phyloP scores from a whole-genome alignment of 2,113 vertebrate genomes.

The Phrynocephalus versicolor region DNA sequence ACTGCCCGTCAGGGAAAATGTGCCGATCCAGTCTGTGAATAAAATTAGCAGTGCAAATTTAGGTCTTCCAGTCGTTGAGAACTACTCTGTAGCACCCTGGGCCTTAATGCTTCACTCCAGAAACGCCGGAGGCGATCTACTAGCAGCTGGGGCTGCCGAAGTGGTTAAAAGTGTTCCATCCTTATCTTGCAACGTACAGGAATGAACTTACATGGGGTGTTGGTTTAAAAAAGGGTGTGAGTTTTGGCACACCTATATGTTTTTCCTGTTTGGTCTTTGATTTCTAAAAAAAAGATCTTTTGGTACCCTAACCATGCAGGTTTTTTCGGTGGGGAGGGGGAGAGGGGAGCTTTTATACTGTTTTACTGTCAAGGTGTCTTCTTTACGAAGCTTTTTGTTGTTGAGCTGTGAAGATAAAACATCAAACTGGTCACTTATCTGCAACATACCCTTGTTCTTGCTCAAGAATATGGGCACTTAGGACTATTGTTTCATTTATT shows the following conservation, averaged over 20 bases:
- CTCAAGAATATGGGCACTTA: not conserved
- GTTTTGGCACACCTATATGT: too few relatives aligned
- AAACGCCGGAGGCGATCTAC: not conserved
- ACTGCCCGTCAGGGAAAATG: too few relatives aligned
- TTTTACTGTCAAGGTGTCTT: not conserved
- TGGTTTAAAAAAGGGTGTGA: not conserved
- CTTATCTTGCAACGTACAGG: not conserved
- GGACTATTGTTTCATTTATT: not conserved
- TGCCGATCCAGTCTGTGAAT: not conserved
- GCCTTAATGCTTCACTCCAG: not conserved
- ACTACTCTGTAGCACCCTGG: not conserved
- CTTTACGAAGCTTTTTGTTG: too few relatives aligned
- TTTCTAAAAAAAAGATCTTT: not conserved
- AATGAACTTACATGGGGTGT: not conserved
- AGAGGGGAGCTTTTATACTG: not conserved
- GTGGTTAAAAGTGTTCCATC: not conserved
- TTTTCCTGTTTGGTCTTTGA: not conserved
- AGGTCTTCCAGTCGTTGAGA: not conserved
- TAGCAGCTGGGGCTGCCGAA: not conserved
- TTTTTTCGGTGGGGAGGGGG: not conserved
- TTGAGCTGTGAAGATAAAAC: not conserved
- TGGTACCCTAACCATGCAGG: not conserved
- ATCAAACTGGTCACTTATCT: not conserved
- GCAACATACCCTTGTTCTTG: not conserved
- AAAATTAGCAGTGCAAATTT: not conserved